phyloP scores from a whole-genome alignment of 2,888 invertebrate species.

The Cylloceria caligata region DNA sequence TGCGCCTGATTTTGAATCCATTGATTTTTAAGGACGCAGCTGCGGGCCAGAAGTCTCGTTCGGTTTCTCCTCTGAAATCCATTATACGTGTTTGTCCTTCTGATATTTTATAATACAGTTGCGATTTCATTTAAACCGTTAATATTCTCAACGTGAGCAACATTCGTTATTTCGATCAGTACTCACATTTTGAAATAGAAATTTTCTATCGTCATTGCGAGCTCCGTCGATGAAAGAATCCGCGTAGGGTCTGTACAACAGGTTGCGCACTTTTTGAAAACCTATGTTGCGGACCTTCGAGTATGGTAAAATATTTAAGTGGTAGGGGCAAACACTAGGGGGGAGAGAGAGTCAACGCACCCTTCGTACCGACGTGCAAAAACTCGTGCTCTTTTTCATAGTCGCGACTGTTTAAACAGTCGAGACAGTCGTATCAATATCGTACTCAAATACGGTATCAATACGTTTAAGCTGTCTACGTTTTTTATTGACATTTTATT shows the following conservation, averaged over 20 bases:
- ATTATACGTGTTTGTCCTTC: not conserved
- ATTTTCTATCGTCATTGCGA: no score
- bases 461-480: not conserved
- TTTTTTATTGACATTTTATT: not conserved
- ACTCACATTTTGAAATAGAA: conserved; percentile 13
- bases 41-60: conserved; percentile 70
- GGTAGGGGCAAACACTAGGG: no score
- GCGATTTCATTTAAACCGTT: not conserved
- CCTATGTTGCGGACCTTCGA: not conserved
- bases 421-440: no score
- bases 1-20: conserved; percentile 70
- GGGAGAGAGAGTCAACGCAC: conserved; percentile 12
- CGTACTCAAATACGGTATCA: not conserved
- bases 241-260: not conserved
- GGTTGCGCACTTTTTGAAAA: not conserved
- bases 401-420: not conserved
- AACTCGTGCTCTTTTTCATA: conserved; percentile 19
- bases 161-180: conserved; percentile 24
- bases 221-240: not conserved
- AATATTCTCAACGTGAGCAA: conserved; percentile 11
- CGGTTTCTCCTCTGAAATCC: not conserved
- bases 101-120: conserved; percentile 1
- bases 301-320: conserved; percentile 14
- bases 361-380: not conserved
- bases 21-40: conserved; percentile 76